phyloP scores from a whole-genome alignment of 2,113 vertebrate genomes.

The Charadrius vociferus region DNA sequence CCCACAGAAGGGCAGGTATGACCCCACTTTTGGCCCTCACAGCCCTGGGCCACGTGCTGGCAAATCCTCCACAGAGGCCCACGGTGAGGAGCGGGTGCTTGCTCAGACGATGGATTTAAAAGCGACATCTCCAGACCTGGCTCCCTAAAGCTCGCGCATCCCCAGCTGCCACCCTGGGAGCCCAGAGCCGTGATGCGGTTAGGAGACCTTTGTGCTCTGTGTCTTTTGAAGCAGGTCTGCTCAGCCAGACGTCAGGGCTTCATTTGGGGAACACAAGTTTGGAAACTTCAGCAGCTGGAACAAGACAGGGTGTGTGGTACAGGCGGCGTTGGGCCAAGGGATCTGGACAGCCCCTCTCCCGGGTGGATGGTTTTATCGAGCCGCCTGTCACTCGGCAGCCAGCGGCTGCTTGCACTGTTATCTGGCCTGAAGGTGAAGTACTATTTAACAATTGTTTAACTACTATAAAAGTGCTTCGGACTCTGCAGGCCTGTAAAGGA shows the following conservation, averaged over 20 bases:
- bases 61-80: background rate
- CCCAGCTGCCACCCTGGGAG: background rate
- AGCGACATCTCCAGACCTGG: background rate
- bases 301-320: background rate
- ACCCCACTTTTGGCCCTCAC: background rate
- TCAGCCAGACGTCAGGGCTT: fast-evolving
- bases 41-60: background rate
- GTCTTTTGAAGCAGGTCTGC: background rate
- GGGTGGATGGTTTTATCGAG: background rate
- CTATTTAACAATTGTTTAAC: constrained; percentile 25
- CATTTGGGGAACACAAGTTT: background rate
- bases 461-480: background rate
- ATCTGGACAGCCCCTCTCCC: fast-evolving
- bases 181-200: fast-evolving
- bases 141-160: background rate
- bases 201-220: background rate
- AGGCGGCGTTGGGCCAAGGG: background rate
- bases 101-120: background rate
- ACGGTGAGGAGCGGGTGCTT: fast-evolving
- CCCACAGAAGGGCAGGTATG: background rate
- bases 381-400: background rate
- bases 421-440: background rate
- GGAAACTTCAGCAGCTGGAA: background rate
- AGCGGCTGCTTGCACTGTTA: background rate
- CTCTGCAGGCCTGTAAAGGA: background rate